phyloP scores from a whole-genome alignment of 2,113 vertebrate species.

The Cyprichromis sp. region DNA sequence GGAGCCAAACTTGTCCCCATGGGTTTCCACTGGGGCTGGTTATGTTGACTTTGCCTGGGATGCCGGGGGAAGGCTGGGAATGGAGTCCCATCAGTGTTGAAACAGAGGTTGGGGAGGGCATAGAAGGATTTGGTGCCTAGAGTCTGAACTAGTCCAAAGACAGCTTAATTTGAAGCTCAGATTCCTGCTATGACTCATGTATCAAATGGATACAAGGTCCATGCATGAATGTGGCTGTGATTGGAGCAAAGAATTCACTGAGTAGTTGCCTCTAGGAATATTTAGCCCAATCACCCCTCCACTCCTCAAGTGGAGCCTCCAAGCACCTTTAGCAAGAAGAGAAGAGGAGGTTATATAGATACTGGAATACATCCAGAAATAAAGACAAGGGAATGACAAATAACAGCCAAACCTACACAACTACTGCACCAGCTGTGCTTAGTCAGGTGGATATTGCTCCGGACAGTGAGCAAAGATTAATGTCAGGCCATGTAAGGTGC shows the following conservation, averaged over 20 bases:
- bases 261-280: neutral
- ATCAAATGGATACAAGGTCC: neutral
- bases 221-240: neutral
- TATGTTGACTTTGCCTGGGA: constrained; percentile 44
- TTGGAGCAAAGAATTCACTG: neutral
- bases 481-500: constrained; percentile 53
- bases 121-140: neutral
- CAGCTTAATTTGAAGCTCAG: neutral
- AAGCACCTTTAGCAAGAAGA: neutral
- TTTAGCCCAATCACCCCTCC: neutral
- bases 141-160: neutral
- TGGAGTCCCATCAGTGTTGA: constrained; percentile 26
- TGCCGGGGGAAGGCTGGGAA: constrained; percentile 19
- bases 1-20: constrained; percentile 35
- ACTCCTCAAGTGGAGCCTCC: neutral
- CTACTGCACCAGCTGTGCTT: constrained; percentile 33
- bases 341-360: neutral
- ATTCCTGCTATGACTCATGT: neutral
- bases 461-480: constrained; percentile 57
- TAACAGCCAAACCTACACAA: constrained; percentile 9
- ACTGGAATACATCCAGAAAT: constrained; percentile 21
- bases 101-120: neutral
- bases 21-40: constrained; percentile 42
- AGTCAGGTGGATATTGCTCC: constrained; percentile 53
- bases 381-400: constrained; percentile 11